phyloP scores from a whole-genome alignment of 2,113 vertebrate genomes.

The Thamnophis sirtalis region DNA sequence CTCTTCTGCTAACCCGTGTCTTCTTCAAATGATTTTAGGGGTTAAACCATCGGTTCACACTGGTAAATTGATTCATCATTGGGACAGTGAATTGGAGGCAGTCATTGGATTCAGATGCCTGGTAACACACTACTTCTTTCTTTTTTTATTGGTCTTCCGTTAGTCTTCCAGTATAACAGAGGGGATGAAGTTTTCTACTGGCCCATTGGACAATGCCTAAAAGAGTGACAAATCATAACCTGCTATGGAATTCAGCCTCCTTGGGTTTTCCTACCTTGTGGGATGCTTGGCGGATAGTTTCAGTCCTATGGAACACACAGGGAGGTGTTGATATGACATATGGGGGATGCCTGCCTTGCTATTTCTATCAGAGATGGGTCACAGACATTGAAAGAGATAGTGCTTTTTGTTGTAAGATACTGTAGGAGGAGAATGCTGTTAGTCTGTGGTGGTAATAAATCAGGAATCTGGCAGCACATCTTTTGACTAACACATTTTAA shows the following conservation, averaged over 20 bases:
- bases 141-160: background rate
- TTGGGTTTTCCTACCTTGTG: background rate
- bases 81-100: background rate
- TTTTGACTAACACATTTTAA: background rate
- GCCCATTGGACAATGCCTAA: background rate
- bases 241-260: background rate
- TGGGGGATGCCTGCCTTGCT: background rate
- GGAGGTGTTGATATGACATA: background rate
- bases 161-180: background rate
- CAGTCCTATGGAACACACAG: background rate
- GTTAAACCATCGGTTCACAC: background rate
- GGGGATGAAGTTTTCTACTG: background rate
- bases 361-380: background rate
- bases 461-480: background rate
- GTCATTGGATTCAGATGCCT: background rate
- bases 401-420: background rate
- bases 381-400: background rate
- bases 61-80: background rate
- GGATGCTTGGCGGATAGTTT: background rate
- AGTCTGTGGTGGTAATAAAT: background rate
- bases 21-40: background rate
- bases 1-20: background rate
- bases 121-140: background rate
- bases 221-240: background rate
- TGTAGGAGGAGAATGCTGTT: background rate